Evolutionary conservation across 2,888 invertebrate species (phyloP), one percentile per base, ranked within the genome.

Genomic region (Dysmachus trigonus): DNA sequence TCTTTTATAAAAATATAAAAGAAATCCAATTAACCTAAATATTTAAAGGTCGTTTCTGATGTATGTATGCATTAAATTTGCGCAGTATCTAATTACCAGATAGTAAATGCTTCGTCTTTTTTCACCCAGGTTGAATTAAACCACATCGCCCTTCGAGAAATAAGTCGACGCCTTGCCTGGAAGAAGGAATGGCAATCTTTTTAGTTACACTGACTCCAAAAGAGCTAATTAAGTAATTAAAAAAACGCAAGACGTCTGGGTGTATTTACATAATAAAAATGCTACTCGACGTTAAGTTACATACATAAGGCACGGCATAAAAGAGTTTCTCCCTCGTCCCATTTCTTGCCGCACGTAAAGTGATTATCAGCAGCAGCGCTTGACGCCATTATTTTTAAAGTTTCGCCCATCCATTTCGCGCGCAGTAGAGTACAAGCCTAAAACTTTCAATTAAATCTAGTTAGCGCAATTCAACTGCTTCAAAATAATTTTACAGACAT

Each of bases 401-500:
- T 77, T 38, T 77, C 77, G 35, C 77, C 38, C 38, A 18, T 77
- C 41, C 35, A 77, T 77, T 77, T 27, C 77, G 31, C 27, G 31
- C 77, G n/a, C 77, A 27, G 27, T 41, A 38, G 51, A 79, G 47
- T 22, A 38, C 79, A 47, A 31, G 47, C 79, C 31, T 38, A 51
- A 51, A 79, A 82, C 53, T 82, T 38, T 71, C 82, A 82, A 71
- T 71, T 71, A 82, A 82, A 71, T 82, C 35, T 82, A 71, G 53
- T 82, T 82, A 82, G 71, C 53, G 47, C 71, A 71, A 82, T 71
- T 82, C 82, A 82, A 82, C 82, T 53, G 71, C 82, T 82, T 71
- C 71, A 71, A 71, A 82, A 82, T 82, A 82, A 82, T 82, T 82
- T 82, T 82, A 71, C 71, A 71, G 82, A 62, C 62, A 71, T 82